Evolutionary conservation across 1,140 invertebrate species (phyloP), one percentile per base, ranked within the genome.

Genomic region (Scaptodrosophila lebanonensis): DNA sequence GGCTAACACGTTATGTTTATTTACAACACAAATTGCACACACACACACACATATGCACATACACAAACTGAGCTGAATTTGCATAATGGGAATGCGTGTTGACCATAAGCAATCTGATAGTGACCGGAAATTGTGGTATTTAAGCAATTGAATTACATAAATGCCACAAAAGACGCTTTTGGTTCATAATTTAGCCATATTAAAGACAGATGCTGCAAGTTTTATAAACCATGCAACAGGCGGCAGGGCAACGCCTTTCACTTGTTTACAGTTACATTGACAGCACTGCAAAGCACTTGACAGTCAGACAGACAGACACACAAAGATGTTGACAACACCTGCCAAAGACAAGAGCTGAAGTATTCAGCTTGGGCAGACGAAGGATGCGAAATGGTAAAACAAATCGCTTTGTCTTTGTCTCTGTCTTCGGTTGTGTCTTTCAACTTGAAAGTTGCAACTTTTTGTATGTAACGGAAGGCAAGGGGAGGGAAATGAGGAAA

Each of bases 1-100:
- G 67, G 67, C 72, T 66, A 66, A 54, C 64, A 64, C 60, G 51
- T 64, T 57, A 73, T 79, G 68, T 79, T 67, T 77, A 77, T 77
- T 73, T 77, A 68, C 71, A 62, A 61, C 45, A 54, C 50, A 69
- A 29, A 29, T 29, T 71, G 49, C 65, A 73, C 60, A 36, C 53
- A 42, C 48, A 43, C 32, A 63, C 62, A 51, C 60, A 57, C 54
- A 42, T 39, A 20, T 45, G 57, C 60, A 70, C 27, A 33, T 29
- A 9, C 5, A 29, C 27, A 9, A 29, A 29, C 53, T 36, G 42
- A 33, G 40, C 9, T 16, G 29, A 51, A 79, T 76, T 77, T 77
- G 58, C 72, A 76, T 76, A 72, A 77, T 76, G 67, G 33, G 77
- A 76, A 76, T 76, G 32, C 45, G 17, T 50, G 44, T 38, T 33